Base-by-base conservation (phyloP, 1,140 invertebrate species). In the Zeugodacus cucurbitae region DNA sequence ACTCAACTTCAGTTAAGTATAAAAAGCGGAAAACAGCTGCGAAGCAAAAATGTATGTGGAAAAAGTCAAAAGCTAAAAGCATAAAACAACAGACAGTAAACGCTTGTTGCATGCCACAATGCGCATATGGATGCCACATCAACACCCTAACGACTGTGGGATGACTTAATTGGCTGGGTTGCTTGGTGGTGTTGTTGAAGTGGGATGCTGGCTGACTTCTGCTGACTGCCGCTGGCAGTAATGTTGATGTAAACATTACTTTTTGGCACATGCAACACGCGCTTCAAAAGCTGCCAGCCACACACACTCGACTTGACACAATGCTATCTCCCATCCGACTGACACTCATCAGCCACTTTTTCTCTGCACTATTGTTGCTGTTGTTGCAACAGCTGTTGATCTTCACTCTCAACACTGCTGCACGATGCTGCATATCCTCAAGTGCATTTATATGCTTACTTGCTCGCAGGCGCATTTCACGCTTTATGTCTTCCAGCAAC, bases 181-280 rank as follows among this genome's bases (percentile, higher is more conserved):
- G n/a, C n/a, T n/a, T 54, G 48, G 48, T 62, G n/a, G n/a, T 26
- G 41, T 29, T 48, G 41, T 10, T n/a, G 70, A 6, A 11, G 2
- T 1, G 20, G 20, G 74, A 22, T 2, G 41, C n/a, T 6, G 70
- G 29, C 10, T 20, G 20, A 5, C 67, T 7, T 17, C 26, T 37
- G 74, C 22, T 82, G 74, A 82, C 10, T 82, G 74, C 74, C 41
- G 41, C 11, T 48, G 74, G 74, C 74, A 82, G 41, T 82, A 82
- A 44, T 48, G 74, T 82, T 82, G 41, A 48, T 82, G 74, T 82
- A 82, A 82, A 82, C 74, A 82, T 82, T 82, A 82, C 74, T 82
- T 82, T 48, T 82, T 82, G 41, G 44, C 74, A 82, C 74, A 41
- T 48, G 41, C 74, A 82, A 82, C 74, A 82, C 74, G 41, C 67